phyloP scores from a whole-genome alignment of 2,797 vertebrate genomes.

The Catharus ustulatus region DNA sequence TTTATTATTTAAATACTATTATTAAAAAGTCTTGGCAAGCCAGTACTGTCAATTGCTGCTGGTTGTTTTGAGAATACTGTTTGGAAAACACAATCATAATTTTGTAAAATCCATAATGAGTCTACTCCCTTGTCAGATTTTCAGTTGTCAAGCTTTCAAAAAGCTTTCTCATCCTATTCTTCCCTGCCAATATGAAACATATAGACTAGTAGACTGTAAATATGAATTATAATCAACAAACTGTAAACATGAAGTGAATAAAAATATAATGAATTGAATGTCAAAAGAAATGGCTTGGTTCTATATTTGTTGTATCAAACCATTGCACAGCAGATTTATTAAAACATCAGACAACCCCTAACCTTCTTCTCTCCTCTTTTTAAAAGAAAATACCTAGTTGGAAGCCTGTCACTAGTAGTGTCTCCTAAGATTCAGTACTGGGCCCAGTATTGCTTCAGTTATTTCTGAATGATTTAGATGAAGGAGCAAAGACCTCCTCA shows the following conservation, averaged over 20 bases:
- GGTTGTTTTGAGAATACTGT: neutral
- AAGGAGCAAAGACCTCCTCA: neutral
- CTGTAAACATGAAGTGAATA: neutral
- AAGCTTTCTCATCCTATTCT: neutral
- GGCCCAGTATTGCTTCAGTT: neutral
- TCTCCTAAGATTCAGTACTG: neutral
- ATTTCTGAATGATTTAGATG: neutral
- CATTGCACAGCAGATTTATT: neutral
- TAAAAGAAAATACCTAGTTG: neutral
- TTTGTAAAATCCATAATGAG: neutral
- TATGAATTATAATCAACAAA: neutral
- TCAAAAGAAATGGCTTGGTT: neutral
- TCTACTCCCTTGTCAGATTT: neutral
- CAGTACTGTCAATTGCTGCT: neutral
- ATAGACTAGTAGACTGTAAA: neutral
- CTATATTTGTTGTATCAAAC: neutral
- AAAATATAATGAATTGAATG: neutral
- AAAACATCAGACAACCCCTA: neutral
- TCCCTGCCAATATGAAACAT: neutral
- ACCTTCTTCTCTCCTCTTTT: neutral
- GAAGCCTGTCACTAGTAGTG: neutral
- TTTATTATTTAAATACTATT: neutral
- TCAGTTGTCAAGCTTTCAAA: neutral
- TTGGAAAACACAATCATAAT: neutral
- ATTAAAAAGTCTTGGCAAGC: neutral